Evolutionary conservation across 2,797 vertebrate genomes (phyloP).

Genomic region (Chelmon rostratus): DNA sequence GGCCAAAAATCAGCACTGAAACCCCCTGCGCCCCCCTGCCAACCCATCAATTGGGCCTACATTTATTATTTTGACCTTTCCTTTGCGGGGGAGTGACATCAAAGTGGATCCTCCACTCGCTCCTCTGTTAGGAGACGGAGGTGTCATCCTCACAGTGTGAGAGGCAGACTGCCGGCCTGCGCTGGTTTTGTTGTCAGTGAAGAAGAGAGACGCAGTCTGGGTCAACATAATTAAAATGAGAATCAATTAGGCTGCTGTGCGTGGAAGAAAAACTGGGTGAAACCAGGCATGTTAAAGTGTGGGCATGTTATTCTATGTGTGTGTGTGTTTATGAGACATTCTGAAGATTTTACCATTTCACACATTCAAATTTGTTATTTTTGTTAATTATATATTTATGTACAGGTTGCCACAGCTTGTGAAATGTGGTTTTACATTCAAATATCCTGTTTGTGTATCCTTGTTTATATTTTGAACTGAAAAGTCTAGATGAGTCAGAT

Average conservation of each 20-base stretch:
- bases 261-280: slow-evolving; percentile 42
- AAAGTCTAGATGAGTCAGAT: not conserved
- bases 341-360: not conserved
- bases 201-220: slow-evolving; percentile 75
- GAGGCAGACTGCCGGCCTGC: slow-evolving; percentile 75
- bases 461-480: not conserved
- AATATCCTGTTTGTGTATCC: not conserved
- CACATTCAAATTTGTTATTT: not conserved
- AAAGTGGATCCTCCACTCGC: slow-evolving; percentile 78
- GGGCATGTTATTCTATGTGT: slow-evolving; percentile 27
- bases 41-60: slow-evolving; percentile 87
- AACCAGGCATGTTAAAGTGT: slow-evolving; percentile 28
- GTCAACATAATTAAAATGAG: slow-evolving; percentile 82
- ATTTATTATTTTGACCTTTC: slow-evolving; percentile 92
- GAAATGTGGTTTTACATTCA: not conserved
- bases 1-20: slow-evolving; percentile 78
- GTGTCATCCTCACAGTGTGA: slow-evolving; percentile 82
- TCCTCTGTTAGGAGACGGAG: slow-evolving; percentile 78
- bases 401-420: not conserved
- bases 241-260: slow-evolving; percentile 80
- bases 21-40: slow-evolving; percentile 59
- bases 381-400: too few relatives aligned
- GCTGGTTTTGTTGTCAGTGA: slow-evolving; percentile 76
- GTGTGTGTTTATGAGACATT: not conserved
- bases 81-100: slow-evolving; percentile 83